Evolutionary conservation across 30 jellyfish, hydroid and myxozoan genomes (phyloP).

Genomic region (Hydra vulgaris): DNA sequence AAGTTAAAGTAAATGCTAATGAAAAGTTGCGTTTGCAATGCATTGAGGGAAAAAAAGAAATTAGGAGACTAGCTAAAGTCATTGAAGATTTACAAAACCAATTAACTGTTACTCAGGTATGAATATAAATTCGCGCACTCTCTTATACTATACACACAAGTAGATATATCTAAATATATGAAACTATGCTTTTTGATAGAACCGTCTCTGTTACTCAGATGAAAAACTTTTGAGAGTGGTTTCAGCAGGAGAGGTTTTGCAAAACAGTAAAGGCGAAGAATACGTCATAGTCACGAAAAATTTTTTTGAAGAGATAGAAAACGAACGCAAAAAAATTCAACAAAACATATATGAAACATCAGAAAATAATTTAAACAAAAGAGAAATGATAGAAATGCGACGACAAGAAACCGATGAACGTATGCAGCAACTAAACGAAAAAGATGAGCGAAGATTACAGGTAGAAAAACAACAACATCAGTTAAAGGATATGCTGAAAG

Average conservation of each 20-base stretch:
- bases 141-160: neutral
- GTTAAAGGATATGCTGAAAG: neutral
- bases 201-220: conserved; percentile 2
- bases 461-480: neutral
- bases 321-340: neutral
- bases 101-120: neutral
- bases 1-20: neutral
- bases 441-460: neutral
- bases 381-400: conserved; percentile 2
- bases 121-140: neutral
- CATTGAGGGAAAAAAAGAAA: neutral
- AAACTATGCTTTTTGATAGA: neutral
- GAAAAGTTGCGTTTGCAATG: neutral
- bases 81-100: neutral
- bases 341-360: neutral
- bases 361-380: neutral
- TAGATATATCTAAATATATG: neutral
- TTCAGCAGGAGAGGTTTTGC: conserved; percentile 3
- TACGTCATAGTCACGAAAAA: neutral
- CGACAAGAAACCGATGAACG: neutral
- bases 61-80: neutral
- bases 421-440: neutral
- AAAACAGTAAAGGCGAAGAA: conserved; percentile 14
- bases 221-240: neutral
- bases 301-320: neutral